Evolutionary conservation across 2,113 vertebrate genomes (phyloP), one percentile per base, ranked within the genome.

Genomic region (Callithrix jacchus): DNA sequence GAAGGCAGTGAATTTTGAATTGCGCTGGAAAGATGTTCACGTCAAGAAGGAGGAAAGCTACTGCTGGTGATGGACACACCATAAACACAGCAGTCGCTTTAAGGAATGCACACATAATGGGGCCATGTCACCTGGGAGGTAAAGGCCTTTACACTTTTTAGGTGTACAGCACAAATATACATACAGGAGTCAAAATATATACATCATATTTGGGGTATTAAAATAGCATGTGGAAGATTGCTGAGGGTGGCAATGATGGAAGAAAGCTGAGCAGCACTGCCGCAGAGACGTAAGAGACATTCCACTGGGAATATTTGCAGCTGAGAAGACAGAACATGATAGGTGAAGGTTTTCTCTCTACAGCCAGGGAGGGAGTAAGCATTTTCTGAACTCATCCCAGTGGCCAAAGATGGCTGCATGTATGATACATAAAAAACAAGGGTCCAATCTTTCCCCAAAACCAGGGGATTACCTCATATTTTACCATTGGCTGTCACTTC

Each of bases 361-460:
- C 49, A 32, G 5, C 3, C 30, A 8, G 2, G 27, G 11, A 10
- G 18, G 40, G 18, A 7, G 1, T 8, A 7, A 32, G 25, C 8
- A 13, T 73, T n/a, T 87, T 40, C 54, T 18, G 70, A 85, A 14
- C 52, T 25, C 25, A 76, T 20, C 5, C 12, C n/a, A 37, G 37
- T 21, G 58, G 13, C 61, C 35, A 20, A 68, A 27, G 73, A 54
- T 8, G 18, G 6, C 17, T 30, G 25, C 11, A 16, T 10, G 3
- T 30, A 6, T 1, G 9, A 32, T 32, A 17, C 25, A 52, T 14
- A 42, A 30, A 30, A 49, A 66, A 2, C 9, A 30, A 20, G 1
- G 14, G 5, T 66, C 10, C 32, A 64, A 2, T 14, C 56, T 25
- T 90, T 18, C 40, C n/a, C 17, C 3, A 23, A 13, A 77, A 32